Evolutionary conservation across 2,888 invertebrate species (phyloP).

Genomic region (Cheilosia urbana): DNA sequence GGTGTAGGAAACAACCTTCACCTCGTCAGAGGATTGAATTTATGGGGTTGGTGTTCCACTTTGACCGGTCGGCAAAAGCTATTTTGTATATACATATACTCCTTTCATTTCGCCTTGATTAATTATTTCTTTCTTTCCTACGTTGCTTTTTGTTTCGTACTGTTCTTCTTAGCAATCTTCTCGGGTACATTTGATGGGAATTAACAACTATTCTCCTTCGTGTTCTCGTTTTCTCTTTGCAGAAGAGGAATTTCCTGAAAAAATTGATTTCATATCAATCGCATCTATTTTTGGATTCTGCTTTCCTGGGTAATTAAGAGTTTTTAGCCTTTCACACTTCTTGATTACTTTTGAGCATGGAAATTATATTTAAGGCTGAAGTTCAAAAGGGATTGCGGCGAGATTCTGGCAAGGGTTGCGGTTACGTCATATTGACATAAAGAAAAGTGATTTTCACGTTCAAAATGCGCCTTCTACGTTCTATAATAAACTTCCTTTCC

Average conservation of each 20-base stretch:
- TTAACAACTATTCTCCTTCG: slow-evolving; percentile 1
- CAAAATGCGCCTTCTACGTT: neutral
- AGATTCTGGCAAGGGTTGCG: neutral
- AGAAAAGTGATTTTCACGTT: neutral
- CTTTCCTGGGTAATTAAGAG: slow-evolving; percentile 9
- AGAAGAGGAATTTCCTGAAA: slow-evolving; percentile 4
- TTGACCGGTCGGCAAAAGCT: slow-evolving; percentile 41
- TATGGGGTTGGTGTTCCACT: slow-evolving; percentile 66
- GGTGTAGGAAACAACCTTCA: slow-evolving; percentile 62
- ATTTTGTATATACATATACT: slow-evolving; percentile 27
- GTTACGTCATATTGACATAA: neutral
- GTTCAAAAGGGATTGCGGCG: neutral
- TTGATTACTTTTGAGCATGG: slow-evolving; percentile 2
- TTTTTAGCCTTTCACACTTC: neutral
- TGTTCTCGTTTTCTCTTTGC: neutral
- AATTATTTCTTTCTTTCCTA: slow-evolving; percentile 43
- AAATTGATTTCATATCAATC: slow-evolving; percentile 23
- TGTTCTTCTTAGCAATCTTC: slow-evolving; percentile 16
- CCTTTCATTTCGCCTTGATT: slow-evolving; percentile 54
- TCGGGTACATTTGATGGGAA: slow-evolving; percentile 9
- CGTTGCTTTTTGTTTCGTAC: neutral
- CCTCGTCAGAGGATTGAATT: slow-evolving; percentile 57
- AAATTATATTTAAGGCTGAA: slow-evolving; percentile 11
- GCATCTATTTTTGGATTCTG: slow-evolving; percentile 13
- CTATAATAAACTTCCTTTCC: neutral